A percentile compares a stretch with the other conserved stretches of the same genome.
Conservation (phyloP, 2,797 vertebrate species). For the Neostethus bicornis region DNA sequence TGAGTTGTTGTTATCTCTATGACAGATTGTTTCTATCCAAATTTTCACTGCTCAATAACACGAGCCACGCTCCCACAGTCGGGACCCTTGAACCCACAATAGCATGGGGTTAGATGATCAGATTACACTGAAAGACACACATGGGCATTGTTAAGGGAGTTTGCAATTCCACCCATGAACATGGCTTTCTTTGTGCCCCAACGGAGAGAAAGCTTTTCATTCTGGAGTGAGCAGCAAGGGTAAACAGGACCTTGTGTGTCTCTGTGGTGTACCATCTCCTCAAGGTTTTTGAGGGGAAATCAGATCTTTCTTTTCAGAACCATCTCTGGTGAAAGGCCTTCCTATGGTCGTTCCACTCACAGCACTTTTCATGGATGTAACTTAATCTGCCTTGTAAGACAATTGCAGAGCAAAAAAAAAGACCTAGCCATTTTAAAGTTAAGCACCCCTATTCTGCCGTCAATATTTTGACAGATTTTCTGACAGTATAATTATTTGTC, state of each 20-base stretch:
- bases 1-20: constrained; percentile 32
- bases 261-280: constrained; percentile 61
- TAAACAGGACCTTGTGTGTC: constrained; percentile 67
- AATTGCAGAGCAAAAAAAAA: constrained; percentile 48
- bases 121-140: constrained; percentile 68
- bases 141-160: constrained; percentile 64
- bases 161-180: constrained; percentile 61
- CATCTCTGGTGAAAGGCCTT: constrained; percentile 59
- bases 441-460: constrained; percentile 60
- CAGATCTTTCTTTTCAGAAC: constrained; percentile 59
- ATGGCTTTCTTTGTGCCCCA: constrained; percentile 60
- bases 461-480: constrained; percentile 84
- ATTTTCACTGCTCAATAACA: constrained; percentile 49
- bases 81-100: constrained; percentile 64
- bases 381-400: constrained; percentile 70
- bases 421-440: constrained; percentile 51
- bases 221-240: constrained; percentile 48
- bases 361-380: constrained; percentile 61
- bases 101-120: constrained; percentile 65
- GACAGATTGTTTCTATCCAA: constrained; percentile 46
- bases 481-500: constrained; percentile 77
- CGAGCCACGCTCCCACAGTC: constrained; percentile 58
- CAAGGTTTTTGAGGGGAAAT: constrained; percentile 57
- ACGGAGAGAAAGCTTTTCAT: constrained; percentile 57
- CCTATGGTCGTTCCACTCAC: constrained; percentile 58